phyloP scores from a whole-genome alignment of 1,140 invertebrate species.

The Pollicipes pollicipes region DNA sequence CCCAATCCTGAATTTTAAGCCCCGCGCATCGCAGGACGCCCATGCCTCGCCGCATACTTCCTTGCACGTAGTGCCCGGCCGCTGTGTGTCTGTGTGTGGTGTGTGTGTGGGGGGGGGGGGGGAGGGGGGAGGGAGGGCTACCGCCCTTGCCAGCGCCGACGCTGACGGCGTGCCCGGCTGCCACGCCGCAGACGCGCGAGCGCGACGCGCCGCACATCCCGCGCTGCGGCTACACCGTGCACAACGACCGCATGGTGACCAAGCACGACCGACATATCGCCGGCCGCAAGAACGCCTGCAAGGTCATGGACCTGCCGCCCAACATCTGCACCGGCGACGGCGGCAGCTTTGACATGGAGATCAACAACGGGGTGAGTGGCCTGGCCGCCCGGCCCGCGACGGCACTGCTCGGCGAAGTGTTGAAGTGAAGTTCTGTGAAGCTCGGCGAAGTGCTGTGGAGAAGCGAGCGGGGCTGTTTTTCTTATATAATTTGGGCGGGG shows the following conservation, averaged over 20 bases:
- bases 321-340: constrained; percentile 72
- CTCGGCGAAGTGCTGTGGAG: no score
- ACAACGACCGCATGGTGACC: constrained; percentile 65
- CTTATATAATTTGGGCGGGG: no score
- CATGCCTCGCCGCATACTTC: constrained; percentile 3
- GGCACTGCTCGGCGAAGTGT: no score
- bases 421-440: no score
- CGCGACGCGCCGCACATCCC: constrained; percentile 51
- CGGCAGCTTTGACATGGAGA: constrained; percentile 68
- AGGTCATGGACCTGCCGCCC: constrained; percentile 67
- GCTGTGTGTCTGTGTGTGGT: no score
- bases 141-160: background rate
- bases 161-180: constrained; percentile 1
- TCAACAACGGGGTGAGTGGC: constrained; percentile 73
- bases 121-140: no score
- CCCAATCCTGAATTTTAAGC: constrained; percentile 27
- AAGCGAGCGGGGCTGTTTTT: no score
- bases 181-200: constrained; percentile 31
- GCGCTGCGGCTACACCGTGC: constrained; percentile 53
- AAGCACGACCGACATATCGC: constrained; percentile 79
- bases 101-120: no score
- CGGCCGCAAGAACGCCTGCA: constrained; percentile 68
- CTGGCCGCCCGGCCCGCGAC: no score
- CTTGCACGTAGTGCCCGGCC: background rate
- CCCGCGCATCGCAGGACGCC: background rate